Base-by-base conservation (phyloP, 2,797 vertebrate species). In the Holocentrus rufus region DNA sequence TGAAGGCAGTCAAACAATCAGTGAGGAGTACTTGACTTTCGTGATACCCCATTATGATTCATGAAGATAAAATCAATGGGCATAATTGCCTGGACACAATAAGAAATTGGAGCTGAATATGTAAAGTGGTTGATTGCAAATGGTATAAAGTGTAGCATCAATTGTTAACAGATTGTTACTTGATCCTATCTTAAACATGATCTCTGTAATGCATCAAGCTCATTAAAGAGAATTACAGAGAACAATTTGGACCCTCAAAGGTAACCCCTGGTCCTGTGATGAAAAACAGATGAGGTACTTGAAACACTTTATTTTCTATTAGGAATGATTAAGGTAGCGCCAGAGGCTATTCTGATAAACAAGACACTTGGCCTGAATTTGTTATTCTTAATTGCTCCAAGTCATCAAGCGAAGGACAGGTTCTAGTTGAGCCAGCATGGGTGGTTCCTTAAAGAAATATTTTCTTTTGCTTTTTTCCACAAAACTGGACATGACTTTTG, bases 251-350 rank as follows among this genome's bases (percentile, higher is more conserved):
- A 86, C 76, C 90, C 85, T 89, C 79, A 81, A 90, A 91, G 89
- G 92, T 93, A 93, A 92, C 89, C 91, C 92, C 88, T 89, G 83
- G 84, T 87, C 91, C 52, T 72, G 86, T 93, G 92, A 90, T 92
- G 84, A 91, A 93, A 93, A 93, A 88, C 14, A 55, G 80, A 91
- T 92, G 91, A 90, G 69, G 88, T 87, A 79, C 82, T 92, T 83
- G 82, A 90, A 91, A 90, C 90, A 82, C 91, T 93, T 91, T 91
- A 92, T 94, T 94, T 94, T 80, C 93, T 93, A 91, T 91, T 92
- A 91, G 77, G 76, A 88, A 84, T 91, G 93, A 94, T 94, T 94
- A 90, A 85, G 92, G 69, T 89, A 86, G 89, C 80, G 79, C 89
- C 85, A 91, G 87, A 82, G 88, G 82, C 89, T 92, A 91, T 85